Evolutionary conservation across 2,888 invertebrate species (phyloP).

Genomic region (Agrotis puta): DNA sequence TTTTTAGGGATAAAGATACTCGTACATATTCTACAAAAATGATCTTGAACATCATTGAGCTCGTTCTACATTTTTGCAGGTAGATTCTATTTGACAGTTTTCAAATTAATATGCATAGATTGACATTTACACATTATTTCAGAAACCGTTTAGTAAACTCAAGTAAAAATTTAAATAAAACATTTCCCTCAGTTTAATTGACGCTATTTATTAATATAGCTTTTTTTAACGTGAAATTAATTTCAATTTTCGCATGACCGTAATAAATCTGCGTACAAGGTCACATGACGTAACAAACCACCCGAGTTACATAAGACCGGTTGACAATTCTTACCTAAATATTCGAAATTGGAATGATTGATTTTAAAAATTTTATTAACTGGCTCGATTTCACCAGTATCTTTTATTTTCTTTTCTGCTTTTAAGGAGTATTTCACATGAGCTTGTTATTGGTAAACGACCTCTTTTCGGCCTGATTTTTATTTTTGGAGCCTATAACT

Average conservation of each 20-base stretch:
- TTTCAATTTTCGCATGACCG: constrained; percentile 53
- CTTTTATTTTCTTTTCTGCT: constrained; percentile 29
- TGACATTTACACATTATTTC: neutral
- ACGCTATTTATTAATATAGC: neutral
- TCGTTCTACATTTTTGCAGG: neutral
- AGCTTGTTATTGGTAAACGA: constrained; percentile 11
- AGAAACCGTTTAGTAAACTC: neutral
- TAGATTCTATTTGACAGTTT: neutral
- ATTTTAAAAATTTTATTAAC: constrained; percentile 15
- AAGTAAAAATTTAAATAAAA: neutral
- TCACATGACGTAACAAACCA: constrained; percentile 62
- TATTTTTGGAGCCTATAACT: neutral
- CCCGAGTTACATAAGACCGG: constrained; percentile 59
- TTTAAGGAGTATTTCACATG: constrained; percentile 21
- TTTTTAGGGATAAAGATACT: neutral
- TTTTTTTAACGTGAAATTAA: constrained; percentile 28
- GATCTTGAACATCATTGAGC: neutral
- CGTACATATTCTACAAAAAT: neutral
- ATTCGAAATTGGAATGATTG: constrained; percentile 45
- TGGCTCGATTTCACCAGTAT: constrained; percentile 21
- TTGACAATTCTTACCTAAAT: constrained; percentile 39
- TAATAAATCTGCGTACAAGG: constrained; percentile 58
- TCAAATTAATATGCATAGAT: neutral
- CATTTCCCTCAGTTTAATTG: neutral
- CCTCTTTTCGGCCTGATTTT: constrained; percentile 9